These are phyloP conservation scores for Formica exsecta DNA, from an alignment of 1,140 invertebrate species.

Conservation along the genomic window DNA sequence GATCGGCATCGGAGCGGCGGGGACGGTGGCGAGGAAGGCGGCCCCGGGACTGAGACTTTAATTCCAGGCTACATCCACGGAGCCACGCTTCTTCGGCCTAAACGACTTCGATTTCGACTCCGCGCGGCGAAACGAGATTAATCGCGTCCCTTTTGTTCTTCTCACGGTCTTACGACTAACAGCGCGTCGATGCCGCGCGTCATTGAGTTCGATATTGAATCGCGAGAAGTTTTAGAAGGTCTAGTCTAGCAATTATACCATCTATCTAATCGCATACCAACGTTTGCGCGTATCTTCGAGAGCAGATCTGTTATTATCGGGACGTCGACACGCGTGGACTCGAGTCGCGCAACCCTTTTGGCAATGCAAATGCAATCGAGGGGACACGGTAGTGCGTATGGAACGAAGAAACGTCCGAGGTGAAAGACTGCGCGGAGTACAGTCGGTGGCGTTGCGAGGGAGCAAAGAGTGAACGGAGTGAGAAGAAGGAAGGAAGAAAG, in stretches of 20 bases:
- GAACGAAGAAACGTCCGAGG: constrained; percentile 50
- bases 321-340: background rate
- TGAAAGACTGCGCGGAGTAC: constrained; percentile 52
- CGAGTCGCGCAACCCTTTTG: constrained; percentile 65
- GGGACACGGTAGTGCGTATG: constrained; percentile 59
- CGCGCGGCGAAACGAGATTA: constrained; percentile 78
- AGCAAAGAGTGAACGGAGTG: constrained; percentile 57
- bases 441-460: constrained; percentile 48
- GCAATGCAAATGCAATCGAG: constrained; percentile 79
- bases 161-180: background rate
- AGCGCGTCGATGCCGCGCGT: background rate
- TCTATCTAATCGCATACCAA: background rate
- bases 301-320: background rate
- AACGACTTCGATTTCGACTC: constrained; percentile 81
- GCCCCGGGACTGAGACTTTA: constrained; percentile 79
- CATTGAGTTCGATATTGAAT: background rate
- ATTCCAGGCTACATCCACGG: constrained; percentile 79
- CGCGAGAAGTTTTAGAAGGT: background rate
- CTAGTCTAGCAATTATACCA: background rate
- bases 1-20: constrained; percentile 41
- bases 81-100: constrained; percentile 72
- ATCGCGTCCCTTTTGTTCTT: constrained; percentile 74
- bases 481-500: constrained; percentile 54
- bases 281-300: background rate
- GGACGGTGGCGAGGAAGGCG: constrained; percentile 23